Evolutionary conservation across 1,140 invertebrate genomes (phyloP), one percentile per base, ranked within the genome.

Genomic region (Hypothenemus hampei): DNA sequence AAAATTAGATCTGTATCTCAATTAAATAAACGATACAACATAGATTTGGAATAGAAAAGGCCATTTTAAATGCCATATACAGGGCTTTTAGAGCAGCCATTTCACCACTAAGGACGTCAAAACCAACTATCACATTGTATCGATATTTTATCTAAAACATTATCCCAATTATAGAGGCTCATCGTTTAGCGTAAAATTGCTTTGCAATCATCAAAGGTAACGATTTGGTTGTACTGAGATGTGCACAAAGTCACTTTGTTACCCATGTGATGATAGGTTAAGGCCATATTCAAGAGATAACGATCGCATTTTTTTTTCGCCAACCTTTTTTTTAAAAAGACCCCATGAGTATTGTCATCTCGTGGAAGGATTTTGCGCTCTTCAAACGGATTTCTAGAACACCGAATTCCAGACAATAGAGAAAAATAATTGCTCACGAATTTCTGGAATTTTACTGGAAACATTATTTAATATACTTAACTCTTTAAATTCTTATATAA

Each of bases 211-310:
- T 58, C 58, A 18, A 65, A 41, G 33, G 45, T 54, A 19, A 64
- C 59, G 16, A 35, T 40, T 48, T 26, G 47, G n/a, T 63, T 63
- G 15, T 62, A 59, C 8, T 63, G 55, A 3, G 62, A 58, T 3
- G 67, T 64, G 10, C 59, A 45, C 10, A 67, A 37, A 1, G 64
- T 62, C 1, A 68, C 64, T 36, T 61, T 61, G 41, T 62, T 61
- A 7, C 65, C 65, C 21, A 58, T 33, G 22, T 62, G 37, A 37
- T 62, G 50, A 15, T 65, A 58, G 15, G 64, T 61, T 29, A 39
- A 31, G 1, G 59, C 65, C 10, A 69, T 37, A 44, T 67, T 66
- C 11, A 69, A 24, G 6, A 69, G 57, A 39, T 67, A 69, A 10
- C 64, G 57, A 51, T 69, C 67, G 21, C 58, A 54, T 41, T 54